Evolutionary conservation across 2,888 invertebrate species (phyloP).

Genomic region (Melanostoma scalare): DNA sequence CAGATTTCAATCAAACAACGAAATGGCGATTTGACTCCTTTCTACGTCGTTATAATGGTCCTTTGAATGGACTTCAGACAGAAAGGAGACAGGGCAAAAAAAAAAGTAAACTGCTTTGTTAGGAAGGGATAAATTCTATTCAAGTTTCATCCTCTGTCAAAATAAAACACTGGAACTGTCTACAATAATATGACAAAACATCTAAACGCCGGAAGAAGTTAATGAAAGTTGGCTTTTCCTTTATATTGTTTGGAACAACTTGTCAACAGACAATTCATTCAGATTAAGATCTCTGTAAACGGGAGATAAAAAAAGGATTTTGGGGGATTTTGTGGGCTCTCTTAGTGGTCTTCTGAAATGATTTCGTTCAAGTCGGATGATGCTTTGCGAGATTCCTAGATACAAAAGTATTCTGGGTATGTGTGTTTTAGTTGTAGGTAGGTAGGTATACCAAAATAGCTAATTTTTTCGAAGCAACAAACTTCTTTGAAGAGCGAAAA

Average conservation of each 20-base stretch:
- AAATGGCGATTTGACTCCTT: constrained; percentile 36
- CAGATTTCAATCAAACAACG: constrained; percentile 52
- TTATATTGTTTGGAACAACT: constrained; percentile 45
- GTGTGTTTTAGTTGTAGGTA: background rate
- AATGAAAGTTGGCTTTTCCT: constrained; percentile 52
- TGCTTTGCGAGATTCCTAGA: too few relatives aligned
- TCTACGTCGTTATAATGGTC: constrained; percentile 31
- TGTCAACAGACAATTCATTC: constrained; percentile 67
- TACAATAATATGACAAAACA: constrained; percentile 59
- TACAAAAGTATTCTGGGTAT: background rate
- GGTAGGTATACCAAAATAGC: too few relatives aligned
- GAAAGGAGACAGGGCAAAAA: background rate
- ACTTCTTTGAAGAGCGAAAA: too few relatives aligned
- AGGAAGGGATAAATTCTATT: constrained; percentile 37
- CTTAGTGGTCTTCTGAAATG: constrained; percentile 27
- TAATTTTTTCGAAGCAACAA: too few relatives aligned
- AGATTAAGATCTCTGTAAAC: constrained; percentile 59
- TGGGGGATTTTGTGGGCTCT: constrained; percentile 24
- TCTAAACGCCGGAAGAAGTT: constrained; percentile 60
- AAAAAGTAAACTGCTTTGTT: constrained; percentile 29
- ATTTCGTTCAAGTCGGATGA: constrained; percentile 14
- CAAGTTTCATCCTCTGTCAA: constrained; percentile 34
- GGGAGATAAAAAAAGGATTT: constrained; percentile 54
- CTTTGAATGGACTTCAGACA: constrained; percentile 4
- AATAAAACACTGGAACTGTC: constrained; percentile 52